Evolutionary conservation across 2,113 vertebrate genomes (phyloP).

Genomic region (Corythaeola cristata): DNA sequence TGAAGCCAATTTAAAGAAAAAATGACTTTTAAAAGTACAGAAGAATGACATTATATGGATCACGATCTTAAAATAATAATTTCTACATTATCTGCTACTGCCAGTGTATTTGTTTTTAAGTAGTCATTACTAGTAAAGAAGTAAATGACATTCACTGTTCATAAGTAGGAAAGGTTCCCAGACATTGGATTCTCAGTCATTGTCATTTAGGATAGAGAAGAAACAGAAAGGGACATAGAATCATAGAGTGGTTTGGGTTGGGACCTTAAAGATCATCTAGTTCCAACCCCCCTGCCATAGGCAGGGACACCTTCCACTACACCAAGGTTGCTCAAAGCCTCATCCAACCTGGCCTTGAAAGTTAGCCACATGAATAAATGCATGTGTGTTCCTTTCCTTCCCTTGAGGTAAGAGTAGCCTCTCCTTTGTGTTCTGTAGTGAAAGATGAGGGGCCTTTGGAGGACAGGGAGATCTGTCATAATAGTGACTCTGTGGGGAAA

Average conservation of each 20-base stretch:
- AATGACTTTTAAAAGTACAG: fast-evolving
- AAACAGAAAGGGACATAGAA: background rate
- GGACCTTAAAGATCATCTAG: too few species aligned
- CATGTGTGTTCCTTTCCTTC: background rate
- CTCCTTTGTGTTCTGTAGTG: background rate
- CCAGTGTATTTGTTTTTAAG: background rate
- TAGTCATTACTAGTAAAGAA: background rate
- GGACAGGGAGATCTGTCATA: background rate
- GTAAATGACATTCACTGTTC: background rate
- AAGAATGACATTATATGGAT: background rate
- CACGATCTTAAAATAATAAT: background rate
- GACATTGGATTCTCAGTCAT: background rate
- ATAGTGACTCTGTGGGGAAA: fast-evolving
- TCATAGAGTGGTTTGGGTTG: too few species aligned
- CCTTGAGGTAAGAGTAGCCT: background rate
- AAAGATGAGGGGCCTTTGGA: background rate
- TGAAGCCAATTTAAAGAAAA: background rate
- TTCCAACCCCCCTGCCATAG: too few species aligned
- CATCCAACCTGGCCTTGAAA: too few species aligned
- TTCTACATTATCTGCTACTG: background rate
- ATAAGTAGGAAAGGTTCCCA: background rate
- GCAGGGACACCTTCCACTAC: too few species aligned
- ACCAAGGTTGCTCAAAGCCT: too few species aligned
- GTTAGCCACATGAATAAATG: background rate
- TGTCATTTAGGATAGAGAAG: background rate